Percentiles rank a stretch among this genome's conserved stretches.
These are phyloP conservation scores for Dryocosmus kuriphilus DNA, from an alignment of 2,888 invertebrate species.

Conservation along the genomic window DNA sequence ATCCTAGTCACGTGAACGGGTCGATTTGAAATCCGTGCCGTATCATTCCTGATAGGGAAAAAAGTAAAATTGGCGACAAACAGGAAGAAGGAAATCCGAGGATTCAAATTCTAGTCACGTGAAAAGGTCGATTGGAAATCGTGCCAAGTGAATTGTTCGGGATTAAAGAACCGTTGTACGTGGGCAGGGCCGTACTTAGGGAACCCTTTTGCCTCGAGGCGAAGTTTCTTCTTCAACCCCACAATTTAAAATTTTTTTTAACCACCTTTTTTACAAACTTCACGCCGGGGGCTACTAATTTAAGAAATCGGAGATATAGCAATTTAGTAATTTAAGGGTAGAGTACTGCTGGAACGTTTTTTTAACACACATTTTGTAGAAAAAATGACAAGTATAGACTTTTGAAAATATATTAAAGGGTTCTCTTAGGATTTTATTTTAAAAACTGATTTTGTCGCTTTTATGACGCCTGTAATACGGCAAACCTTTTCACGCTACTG, in stretches of 20 bases:
- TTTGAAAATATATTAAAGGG: neutral
- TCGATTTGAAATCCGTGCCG: slow-evolving; percentile 53
- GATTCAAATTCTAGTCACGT: slow-evolving; percentile 63
- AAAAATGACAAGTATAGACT: neutral
- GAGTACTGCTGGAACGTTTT: neutral
- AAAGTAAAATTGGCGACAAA: slow-evolving; percentile 46
- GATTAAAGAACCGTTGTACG: slow-evolving; percentile 38
- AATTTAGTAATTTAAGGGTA: slow-evolving; percentile 14
- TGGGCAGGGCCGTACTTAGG: slow-evolving; percentile 34
- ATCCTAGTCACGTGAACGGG: slow-evolving; percentile 62
- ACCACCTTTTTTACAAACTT: neutral
- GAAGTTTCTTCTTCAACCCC: slow-evolving; percentile 9
- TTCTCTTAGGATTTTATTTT: neutral
- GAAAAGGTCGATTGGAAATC: slow-evolving; percentile 53
- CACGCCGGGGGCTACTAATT: slow-evolving; percentile 11
- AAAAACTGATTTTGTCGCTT: neutral
- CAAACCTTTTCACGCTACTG: slow-evolving; percentile 5
- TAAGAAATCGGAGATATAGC: slow-evolving; percentile 29
- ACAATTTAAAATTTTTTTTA: slow-evolving; percentile 31
- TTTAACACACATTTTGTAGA: neutral
- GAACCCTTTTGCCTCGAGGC: slow-evolving; percentile 18
- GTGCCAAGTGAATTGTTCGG: slow-evolving; percentile 35
- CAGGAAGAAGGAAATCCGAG: slow-evolving; percentile 60
- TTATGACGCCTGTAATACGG: neutral
- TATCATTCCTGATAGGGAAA: slow-evolving; percentile 49